These are phyloP conservation scores for Myotis daubentonii DNA, from an alignment of 2,797 vertebrate species.

Conservation along the genomic window DNA sequence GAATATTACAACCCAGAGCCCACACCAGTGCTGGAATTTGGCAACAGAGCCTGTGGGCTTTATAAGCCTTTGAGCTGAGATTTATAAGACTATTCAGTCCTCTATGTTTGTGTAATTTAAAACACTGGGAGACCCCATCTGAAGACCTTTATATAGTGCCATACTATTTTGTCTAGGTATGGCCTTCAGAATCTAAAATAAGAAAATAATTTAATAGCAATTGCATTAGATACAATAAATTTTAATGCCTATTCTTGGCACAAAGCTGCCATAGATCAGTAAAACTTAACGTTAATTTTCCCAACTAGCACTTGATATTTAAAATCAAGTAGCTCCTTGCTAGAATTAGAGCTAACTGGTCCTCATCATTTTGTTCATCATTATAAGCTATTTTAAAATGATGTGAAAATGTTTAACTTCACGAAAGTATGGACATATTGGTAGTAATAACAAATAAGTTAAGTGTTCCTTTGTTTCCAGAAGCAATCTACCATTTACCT, in stretches of 20 bases:
- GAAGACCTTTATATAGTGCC: not conserved
- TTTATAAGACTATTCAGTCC: slow-evolving; percentile 9
- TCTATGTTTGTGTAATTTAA: not conserved
- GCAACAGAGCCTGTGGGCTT: not conserved
- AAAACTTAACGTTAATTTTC: slow-evolving; percentile 63
- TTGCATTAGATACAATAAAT: slow-evolving; percentile 45
- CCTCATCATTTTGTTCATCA: slow-evolving; percentile 76
- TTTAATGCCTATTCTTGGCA: slow-evolving; percentile 58
- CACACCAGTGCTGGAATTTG: not conserved
- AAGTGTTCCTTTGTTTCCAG: slow-evolving; percentile 82
- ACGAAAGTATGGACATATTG: slow-evolving; percentile 77
- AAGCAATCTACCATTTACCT: slow-evolving; percentile 83
- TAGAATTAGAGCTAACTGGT: slow-evolving; percentile 69
- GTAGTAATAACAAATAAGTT: slow-evolving; percentile 83
- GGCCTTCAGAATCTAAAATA: slow-evolving; percentile 26
- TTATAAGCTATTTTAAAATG: slow-evolving; percentile 74
- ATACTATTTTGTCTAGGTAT: not conserved
- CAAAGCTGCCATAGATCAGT: slow-evolving; percentile 65
- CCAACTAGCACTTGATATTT: slow-evolving; percentile 65
- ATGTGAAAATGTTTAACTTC: slow-evolving; percentile 80
- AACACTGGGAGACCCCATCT: not conserved
- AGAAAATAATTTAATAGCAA: slow-evolving; percentile 12
- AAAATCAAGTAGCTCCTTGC: slow-evolving; percentile 66
- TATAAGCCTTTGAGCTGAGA: not conserved
- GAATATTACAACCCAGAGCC: not conserved